Evolutionary conservation across 2,113 vertebrate species (phyloP), one percentile per base, ranked within the genome.

Genomic region (Ptychochromis oligacanthus): DNA sequence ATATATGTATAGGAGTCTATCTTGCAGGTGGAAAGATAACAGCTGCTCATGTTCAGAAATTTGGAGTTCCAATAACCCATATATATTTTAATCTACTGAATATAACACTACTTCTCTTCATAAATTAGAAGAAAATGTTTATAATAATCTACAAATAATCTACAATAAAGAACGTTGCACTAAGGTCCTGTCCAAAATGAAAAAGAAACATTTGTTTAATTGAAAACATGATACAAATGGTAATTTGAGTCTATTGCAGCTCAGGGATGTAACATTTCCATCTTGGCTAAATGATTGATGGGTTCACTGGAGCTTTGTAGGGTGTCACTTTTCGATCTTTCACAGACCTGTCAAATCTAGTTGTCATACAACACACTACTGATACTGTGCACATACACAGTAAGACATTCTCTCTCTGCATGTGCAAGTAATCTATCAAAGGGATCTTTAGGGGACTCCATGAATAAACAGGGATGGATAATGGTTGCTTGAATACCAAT

Each of bases 211-310:
- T 64, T 83, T 65, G 65, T 86, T 84, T 72, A 80, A 77, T 59
- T 20, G 7, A 26, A 82, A 85, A 83, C 81, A 61, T 56, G 36
- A 24, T 80, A 31, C 67, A 83, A 87, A 90, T 91, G n/a, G 67
- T 75, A 81, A 80, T 84, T 61, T 49, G n/a, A 90, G 61, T 62
- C 64, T 36, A 26, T 78, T 59, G 75, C 86, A 75, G 55, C 84
- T 90, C 65, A 46, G 46, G 65, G 90, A 90, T 88, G 79, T 89
- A 83, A 91, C 46, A 76, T 91, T 92, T 93, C 90, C 88, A 86
- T 93, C 87, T 14, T 12, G 31, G n/a, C 75, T 87, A 84, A 82
- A 84, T 95, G 94, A 95, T 94, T 95, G 94, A 95, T 94, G 87
- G 82, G 82, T 87, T 92, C 83, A 79, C 83, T 46, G 88, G 55